Conservation (phyloP, 2,888 invertebrate species). For the Ditylenchus weischeri region DNA sequence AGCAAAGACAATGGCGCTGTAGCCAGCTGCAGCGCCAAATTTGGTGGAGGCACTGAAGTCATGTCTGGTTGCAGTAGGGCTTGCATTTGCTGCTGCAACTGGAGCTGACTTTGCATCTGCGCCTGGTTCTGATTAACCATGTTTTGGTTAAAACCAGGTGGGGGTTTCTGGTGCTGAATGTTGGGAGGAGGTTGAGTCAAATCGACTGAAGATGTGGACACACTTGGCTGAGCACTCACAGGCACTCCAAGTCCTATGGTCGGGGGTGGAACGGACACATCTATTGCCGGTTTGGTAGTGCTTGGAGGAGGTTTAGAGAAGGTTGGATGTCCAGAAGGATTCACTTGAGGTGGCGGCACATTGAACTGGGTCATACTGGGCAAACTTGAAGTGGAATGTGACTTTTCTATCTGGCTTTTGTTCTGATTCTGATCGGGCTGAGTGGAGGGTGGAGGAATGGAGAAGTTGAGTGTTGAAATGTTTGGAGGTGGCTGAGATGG, state of each 20-base stretch:
- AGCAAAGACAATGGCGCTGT: background rate
- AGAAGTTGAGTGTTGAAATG: background rate
- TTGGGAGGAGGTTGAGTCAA: constrained; percentile 11
- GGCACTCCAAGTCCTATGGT: background rate
- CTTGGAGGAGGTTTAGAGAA: background rate
- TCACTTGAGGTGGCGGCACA: background rate
- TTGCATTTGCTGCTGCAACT: constrained; percentile 3
- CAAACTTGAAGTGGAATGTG: constrained; percentile 6
- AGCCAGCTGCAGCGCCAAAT: constrained; percentile 4
- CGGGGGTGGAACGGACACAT: constrained; percentile 15
- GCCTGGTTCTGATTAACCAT: background rate
- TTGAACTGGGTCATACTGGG: background rate
- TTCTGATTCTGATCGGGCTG: too few species aligned
- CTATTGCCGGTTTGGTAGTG: background rate
- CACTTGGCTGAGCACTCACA: background rate
- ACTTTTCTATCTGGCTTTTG: too few species aligned
- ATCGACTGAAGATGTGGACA: background rate
- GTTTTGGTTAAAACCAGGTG: background rate
- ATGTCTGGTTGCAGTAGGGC: background rate
- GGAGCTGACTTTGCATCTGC: background rate
- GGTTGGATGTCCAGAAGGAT: background rate
- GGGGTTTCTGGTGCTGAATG: constrained; percentile 1
- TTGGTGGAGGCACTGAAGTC: constrained; percentile 4
- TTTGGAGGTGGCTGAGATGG: constrained; percentile 10
- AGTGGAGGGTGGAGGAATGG: constrained; percentile 8